Conservation (phyloP, 2,888 invertebrate species). For the Zhuqinia jingwanae region DNA sequence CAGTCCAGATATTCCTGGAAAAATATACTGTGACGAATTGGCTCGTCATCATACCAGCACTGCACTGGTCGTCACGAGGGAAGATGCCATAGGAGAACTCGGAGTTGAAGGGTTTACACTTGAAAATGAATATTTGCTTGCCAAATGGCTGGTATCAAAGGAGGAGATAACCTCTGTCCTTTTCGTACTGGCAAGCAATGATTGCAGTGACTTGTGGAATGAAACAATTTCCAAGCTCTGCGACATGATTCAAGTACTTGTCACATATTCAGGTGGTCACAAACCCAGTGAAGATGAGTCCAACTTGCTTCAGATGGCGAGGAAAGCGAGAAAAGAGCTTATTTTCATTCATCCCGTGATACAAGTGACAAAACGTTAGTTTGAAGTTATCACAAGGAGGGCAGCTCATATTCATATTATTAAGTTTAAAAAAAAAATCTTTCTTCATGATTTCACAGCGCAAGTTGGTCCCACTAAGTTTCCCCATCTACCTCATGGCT, state of each 20-base stretch:
- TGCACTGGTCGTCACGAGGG: conserved; percentile 23
- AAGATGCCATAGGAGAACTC: conserved; percentile 5
- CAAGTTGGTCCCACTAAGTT: conserved; percentile 48
- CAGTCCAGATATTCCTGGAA: conserved; percentile 54
- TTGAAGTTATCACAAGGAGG: too few species aligned
- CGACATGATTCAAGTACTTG: conserved; percentile 63
- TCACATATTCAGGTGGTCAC: conserved; percentile 19
- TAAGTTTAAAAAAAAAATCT: too few species aligned
- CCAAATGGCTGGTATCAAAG: conserved; percentile 17
- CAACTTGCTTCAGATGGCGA: neutral
- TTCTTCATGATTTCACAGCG: too few species aligned
- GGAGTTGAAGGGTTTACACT: neutral
- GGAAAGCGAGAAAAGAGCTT: conserved; percentile 49
- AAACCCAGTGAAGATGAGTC: conserved; percentile 14
- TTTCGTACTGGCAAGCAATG: too few species aligned
- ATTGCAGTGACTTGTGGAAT: conserved; percentile 63
- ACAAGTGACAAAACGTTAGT: conserved; percentile 46
- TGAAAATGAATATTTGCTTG: conserved; percentile 42
- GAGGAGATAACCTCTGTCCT: conserved; percentile 32
- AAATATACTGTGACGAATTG: conserved; percentile 67
- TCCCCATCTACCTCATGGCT: conserved; percentile 57
- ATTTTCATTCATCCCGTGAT: conserved; percentile 53
- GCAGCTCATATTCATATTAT: too few species aligned
- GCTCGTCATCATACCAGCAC: conserved; percentile 46
- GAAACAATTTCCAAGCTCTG: conserved; percentile 42